These are phyloP conservation scores for Phragmatobia fuliginosa DNA, from an alignment of 2,888 invertebrate species.

Conservation along the genomic window DNA sequence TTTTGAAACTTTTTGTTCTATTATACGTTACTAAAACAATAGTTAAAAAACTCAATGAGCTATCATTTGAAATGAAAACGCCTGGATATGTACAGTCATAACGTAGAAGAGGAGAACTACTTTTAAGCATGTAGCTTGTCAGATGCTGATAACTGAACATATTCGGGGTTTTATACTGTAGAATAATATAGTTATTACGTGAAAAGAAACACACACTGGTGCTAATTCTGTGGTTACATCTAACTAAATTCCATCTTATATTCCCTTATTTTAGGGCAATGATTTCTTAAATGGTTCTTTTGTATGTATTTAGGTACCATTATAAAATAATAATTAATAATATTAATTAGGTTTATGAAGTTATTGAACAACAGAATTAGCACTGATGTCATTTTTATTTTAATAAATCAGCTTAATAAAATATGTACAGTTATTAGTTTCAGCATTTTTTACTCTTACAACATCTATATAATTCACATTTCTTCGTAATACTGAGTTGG, in stretches of 20 bases:
- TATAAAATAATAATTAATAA: too few relatives aligned
- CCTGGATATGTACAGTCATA: neutral
- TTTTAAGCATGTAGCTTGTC: neutral
- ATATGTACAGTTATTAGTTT: neutral
- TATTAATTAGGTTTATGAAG: too few relatives aligned
- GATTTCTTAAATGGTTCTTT: too few relatives aligned
- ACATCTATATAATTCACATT: neutral
- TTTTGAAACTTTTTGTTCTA: neutral
- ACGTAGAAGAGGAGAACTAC: neutral
- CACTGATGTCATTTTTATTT: neutral
- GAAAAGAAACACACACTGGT: neutral
- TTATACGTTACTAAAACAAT: neutral
- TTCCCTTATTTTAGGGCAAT: too few relatives aligned
- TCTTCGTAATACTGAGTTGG: constrained; percentile 13
- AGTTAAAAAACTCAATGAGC: neutral
- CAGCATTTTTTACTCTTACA: neutral
- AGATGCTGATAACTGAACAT: neutral
- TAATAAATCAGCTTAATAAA: neutral
- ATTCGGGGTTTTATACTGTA: neutral
- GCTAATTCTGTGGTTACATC: too few relatives aligned
- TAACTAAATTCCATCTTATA: too few relatives aligned
- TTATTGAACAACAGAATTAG: too few relatives aligned
- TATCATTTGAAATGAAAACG: neutral
- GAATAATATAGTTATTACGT: too few relatives aligned
- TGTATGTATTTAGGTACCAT: too few relatives aligned